Conservation (phyloP, 2,797 vertebrate genomes). For the Vireo griseus region DNA sequence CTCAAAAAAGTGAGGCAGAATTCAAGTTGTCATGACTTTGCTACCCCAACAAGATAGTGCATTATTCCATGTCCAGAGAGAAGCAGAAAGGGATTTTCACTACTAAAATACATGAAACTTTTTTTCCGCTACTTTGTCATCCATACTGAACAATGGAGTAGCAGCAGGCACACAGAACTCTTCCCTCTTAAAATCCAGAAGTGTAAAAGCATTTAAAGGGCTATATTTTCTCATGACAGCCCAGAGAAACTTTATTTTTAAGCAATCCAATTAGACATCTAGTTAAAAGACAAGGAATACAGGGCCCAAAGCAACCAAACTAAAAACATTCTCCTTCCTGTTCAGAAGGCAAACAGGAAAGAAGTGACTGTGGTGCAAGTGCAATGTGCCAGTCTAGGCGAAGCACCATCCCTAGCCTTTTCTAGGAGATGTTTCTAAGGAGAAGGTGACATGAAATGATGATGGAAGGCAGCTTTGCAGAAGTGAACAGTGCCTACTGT, state of each 20-base stretch:
- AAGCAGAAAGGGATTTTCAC: neutral
- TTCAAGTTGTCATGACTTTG: neutral
- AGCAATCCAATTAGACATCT: neutral
- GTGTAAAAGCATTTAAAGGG: neutral
- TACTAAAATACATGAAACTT: neutral
- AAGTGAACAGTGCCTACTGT: neutral
- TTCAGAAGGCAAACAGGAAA: neutral
- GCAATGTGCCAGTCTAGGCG: neutral
- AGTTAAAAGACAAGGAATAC: neutral
- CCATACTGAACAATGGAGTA: neutral
- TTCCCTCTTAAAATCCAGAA: neutral
- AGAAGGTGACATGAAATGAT: fast-evolving
- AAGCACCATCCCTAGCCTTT: neutral
- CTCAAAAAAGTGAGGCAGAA: neutral
- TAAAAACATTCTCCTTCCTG: neutral
- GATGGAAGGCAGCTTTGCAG: neutral
- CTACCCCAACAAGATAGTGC: fast-evolving
- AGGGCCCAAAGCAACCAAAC: neutral
- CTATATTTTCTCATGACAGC: neutral
- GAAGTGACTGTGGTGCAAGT: neutral
- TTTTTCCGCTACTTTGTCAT: neutral
- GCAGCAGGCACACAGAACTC: neutral
- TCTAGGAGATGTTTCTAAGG: neutral
- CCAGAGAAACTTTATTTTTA: neutral
- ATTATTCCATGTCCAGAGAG: neutral